A percentile compares a stretch with the other conserved stretches of the same genome.
Evolutionary conservation across 2,113 vertebrate species (phyloP).

Genomic region (Piaya cayana): DNA sequence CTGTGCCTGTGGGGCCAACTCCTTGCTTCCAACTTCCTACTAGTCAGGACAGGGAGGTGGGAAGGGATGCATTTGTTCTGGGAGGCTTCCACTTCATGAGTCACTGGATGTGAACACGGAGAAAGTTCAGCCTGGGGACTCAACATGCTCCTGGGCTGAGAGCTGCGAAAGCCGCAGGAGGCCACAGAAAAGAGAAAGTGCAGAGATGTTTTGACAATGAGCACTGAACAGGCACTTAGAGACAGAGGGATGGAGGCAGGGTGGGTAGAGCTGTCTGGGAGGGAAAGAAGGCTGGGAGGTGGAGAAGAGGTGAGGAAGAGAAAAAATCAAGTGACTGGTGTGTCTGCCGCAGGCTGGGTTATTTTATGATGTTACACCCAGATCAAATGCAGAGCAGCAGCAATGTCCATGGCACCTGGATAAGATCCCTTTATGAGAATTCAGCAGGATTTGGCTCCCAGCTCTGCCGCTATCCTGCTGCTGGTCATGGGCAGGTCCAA

Average conservation of each 20-base stretch:
- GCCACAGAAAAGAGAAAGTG: neutral
- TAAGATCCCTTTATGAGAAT: accelerated
- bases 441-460: neutral
- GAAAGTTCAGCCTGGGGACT: neutral
- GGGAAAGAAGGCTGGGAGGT: neutral
- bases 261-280: neutral
- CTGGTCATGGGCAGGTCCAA: neutral
- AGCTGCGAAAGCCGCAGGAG: neutral
- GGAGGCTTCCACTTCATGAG: neutral
- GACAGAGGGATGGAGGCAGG: neutral
- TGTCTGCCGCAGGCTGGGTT: neutral
- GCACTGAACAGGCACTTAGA: neutral
- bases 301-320: neutral
- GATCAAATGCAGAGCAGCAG: neutral
- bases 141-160: neutral
- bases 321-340: neutral
- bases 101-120: neutral
- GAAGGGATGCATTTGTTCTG: neutral
- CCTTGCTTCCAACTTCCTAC: neutral
- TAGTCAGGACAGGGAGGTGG: neutral
- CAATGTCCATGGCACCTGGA: neutral
- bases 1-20: neutral
- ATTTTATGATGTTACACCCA: neutral
- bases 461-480: neutral
- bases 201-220: neutral